Evolutionary conservation across 2,797 vertebrate genomes (phyloP), one percentile per base, ranked within the genome.

Genomic region (Acridotheres tristis): DNA sequence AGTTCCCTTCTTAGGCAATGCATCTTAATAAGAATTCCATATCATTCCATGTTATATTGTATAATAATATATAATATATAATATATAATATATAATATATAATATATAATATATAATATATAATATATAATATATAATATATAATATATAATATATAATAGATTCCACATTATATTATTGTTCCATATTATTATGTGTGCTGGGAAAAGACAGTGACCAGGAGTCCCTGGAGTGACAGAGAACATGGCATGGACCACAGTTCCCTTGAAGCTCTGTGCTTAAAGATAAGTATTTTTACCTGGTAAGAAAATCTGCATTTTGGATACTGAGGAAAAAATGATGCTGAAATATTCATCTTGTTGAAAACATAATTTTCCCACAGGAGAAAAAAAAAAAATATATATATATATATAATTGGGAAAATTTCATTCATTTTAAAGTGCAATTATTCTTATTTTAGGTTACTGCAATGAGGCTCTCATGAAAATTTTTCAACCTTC

Each of bases 401-500:
- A 26, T 34, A 11, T 27, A 50, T 18, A 43, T 40, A 27, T 51
- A 16, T 55, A 55, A 38, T 19, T 45, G 25, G 47, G n/a, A 88
- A 94, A 51, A 42, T 6, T 5, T 21, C 1, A 26, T 68, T 75
- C 0, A 43, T 79, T 63, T 91, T 38, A 13, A 65, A 61, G 16
- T 75, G 8, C 9, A 48, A 27, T 67, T 74, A n/a, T 47, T 88
- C 10, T 32, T 84, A 48, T 45, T 82, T 82, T 58, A 81, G 75
- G 47, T 75, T 2, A n/a, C 11, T 29, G 14, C 8, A 84, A 36
- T 72, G 9, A 66, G 10, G 54, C 43, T 14, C 7, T 22, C n/a
- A 50, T 1, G 9, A 45, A 55, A 16, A 20, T 0, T 1, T 8
- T 61, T 57, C 29, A 38, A 3, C 11, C 5, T 13, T 3, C 2